Conservation (phyloP, 2,888 invertebrate species). For the Petrophora chlorosata region DNA sequence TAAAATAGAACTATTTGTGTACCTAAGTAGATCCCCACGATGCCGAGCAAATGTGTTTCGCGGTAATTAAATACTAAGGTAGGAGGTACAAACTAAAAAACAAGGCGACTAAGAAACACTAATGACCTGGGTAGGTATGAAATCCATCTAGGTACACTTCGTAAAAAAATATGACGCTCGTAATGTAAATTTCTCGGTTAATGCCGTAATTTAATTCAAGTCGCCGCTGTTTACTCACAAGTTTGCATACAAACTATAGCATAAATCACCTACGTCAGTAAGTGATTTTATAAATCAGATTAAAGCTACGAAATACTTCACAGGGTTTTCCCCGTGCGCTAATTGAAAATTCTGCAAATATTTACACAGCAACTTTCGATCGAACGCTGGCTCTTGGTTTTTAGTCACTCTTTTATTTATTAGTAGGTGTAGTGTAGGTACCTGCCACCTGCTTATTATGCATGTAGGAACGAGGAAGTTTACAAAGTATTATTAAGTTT, state of each 20-base stretch:
- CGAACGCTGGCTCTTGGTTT: conserved; percentile 2
- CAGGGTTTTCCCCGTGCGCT: conserved; percentile 6
- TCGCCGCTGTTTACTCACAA: background rate
- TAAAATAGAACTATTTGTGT: conserved; percentile 60
- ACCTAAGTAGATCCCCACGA: conserved; percentile 55
- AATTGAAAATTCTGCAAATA: conserved; percentile 1
- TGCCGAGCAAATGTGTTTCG: conserved; percentile 28
- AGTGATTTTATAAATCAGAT: background rate
- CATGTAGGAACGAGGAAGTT: background rate
- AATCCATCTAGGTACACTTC: too few relatives aligned
- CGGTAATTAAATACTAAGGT: conserved; percentile 21
- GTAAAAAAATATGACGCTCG: background rate
- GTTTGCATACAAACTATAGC: background rate
- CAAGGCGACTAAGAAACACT: conserved; percentile 6
- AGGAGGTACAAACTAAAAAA: background rate
- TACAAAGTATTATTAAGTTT: too few relatives aligned
- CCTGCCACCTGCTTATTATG: too few relatives aligned
- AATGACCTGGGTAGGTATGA: conserved; percentile 1
- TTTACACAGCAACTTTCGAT: background rate
- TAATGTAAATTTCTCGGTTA: background rate
- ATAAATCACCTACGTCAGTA: background rate
- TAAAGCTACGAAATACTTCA: background rate
- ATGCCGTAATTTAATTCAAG: background rate
- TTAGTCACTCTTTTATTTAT: too few relatives aligned
- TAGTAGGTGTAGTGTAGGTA: too few relatives aligned